phyloP scores from a whole-genome alignment of 2,113 vertebrate species.

The Cavia porcellus region DNA sequence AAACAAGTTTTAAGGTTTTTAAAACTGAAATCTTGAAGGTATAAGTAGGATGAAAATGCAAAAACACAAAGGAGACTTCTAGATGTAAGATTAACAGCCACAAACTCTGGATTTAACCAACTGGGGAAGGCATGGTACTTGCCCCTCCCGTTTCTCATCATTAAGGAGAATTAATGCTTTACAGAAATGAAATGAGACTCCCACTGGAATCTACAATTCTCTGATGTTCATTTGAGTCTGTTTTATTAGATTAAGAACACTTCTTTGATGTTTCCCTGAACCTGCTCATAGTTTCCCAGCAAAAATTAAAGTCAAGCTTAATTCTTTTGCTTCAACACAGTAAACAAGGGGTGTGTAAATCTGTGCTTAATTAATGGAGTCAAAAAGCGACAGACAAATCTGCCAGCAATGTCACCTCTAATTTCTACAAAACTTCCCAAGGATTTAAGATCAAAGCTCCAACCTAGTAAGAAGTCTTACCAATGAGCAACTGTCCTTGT shows the following conservation, averaged over 20 bases:
- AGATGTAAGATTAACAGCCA: not conserved
- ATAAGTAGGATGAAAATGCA: not conserved
- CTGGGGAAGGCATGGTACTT: not conserved
- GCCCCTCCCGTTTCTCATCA: not conserved
- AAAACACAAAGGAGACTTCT: slow-evolving; percentile 1
- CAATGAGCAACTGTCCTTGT: slow-evolving; percentile 10
- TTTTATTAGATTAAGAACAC: slow-evolving; percentile 53
- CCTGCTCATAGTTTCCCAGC: slow-evolving; percentile 45
- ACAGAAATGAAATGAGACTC: slow-evolving; percentile 31
- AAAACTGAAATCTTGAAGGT: slow-evolving; percentile 11
- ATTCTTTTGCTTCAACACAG: not conserved
- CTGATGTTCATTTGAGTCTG: slow-evolving; percentile 27
- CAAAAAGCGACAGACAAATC: slow-evolving; percentile 51
- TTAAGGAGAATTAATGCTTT: slow-evolving; percentile 57
- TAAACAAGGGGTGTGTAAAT: not conserved
- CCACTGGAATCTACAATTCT: not conserved
- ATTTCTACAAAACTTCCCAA: slow-evolving; percentile 63
- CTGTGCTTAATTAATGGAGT: slow-evolving; percentile 55
- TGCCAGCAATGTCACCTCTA: slow-evolving; percentile 51
- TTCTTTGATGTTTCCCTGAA: slow-evolving; percentile 70
- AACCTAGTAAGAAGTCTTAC: slow-evolving; percentile 60
- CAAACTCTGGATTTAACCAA: not conserved
- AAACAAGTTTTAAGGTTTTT: slow-evolving; percentile 30
- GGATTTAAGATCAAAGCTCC: slow-evolving; percentile 75
- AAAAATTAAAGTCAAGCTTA: slow-evolving; percentile 70